Percentiles rank a stretch among this genome's conserved stretches.
Evolutionary conservation across 2,797 vertebrate species (phyloP).

Genomic region (Linurgus olivaceus): DNA sequence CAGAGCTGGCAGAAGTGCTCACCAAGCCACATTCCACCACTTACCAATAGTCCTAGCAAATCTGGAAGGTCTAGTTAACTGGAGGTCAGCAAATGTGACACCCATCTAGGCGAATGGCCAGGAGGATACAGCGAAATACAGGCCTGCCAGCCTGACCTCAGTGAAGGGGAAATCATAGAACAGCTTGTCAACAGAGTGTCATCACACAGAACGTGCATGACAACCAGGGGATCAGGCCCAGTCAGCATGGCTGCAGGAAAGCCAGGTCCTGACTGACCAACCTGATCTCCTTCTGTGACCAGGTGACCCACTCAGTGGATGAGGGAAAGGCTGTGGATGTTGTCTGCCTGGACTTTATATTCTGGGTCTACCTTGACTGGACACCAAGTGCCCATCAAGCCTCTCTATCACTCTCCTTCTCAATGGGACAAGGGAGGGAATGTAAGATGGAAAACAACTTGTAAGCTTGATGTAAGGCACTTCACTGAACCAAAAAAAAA

Average conservation of each 20-base stretch:
- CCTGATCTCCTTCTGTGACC: not conserved
- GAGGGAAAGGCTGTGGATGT: not conserved
- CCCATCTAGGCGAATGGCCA: not conserved
- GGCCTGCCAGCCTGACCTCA: not conserved
- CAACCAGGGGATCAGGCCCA: not conserved
- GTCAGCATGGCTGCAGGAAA: not conserved
- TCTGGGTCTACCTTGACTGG: not conserved
- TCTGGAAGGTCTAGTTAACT: not conserved
- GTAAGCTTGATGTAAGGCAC: not conserved
- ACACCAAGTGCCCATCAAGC: not conserved
- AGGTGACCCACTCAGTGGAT: not conserved
- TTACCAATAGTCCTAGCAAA: not conserved
- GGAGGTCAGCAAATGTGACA: not conserved
- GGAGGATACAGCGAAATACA: not conserved
- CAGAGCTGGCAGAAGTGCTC: not conserved
- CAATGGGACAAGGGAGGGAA: not conserved
- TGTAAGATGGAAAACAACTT: not conserved
- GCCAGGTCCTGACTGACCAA: not conserved
- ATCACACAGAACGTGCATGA: accelerated
- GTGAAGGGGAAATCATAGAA: not conserved
- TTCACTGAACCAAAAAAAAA: not conserved
- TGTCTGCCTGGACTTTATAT: not conserved
- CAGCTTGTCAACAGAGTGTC: accelerated
- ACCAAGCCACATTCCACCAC: not conserved
- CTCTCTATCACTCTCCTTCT: not conserved